Conservation (phyloP, 2,888 invertebrate species). For the Ophion ellenae region DNA sequence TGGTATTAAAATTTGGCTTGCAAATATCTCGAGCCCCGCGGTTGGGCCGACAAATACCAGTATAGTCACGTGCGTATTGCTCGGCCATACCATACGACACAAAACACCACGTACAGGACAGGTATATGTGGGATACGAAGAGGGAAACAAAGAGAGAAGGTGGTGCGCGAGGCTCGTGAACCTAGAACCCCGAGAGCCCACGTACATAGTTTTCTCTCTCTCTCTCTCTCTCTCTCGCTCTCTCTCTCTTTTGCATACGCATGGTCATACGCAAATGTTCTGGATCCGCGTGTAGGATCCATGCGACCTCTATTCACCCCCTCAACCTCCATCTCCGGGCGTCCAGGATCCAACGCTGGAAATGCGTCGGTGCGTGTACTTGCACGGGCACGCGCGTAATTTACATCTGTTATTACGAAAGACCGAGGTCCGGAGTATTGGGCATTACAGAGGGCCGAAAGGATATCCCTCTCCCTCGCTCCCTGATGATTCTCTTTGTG, state of each 20-base stretch:
- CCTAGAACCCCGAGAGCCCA: conserved; percentile 37
- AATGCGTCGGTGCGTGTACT: conserved; percentile 67
- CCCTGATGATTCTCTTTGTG: conserved; percentile 4
- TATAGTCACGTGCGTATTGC: conserved; percentile 66
- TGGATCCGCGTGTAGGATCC: conserved; percentile 52
- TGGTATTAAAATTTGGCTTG: conserved; percentile 84
- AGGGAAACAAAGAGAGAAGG: conserved; percentile 33
- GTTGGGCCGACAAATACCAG: conserved; percentile 69
- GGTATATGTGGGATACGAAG: conserved; percentile 34
- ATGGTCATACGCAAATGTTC: conserved; percentile 67
- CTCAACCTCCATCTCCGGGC: conserved; percentile 36
- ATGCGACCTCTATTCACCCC: conserved; percentile 32
- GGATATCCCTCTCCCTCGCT: conserved; percentile 27
- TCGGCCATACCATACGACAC: conserved; percentile 45
- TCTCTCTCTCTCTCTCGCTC: conserved; percentile 33
- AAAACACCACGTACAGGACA: conserved; percentile 17
- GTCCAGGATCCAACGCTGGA: conserved; percentile 27
- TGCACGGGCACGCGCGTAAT: conserved; percentile 80
- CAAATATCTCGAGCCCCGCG: conserved; percentile 83
- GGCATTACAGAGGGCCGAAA: conserved; percentile 31
- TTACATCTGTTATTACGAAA: conserved; percentile 83
- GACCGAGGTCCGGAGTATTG: conserved; percentile 59
- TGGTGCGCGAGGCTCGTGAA: conserved; percentile 29
- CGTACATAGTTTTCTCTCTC: conserved; percentile 4
- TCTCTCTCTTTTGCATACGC: conserved; percentile 33